Evolutionary conservation across 2,888 invertebrate genomes (phyloP), one percentile per base, ranked within the genome.

Genomic region (Halictus ligatus): DNA sequence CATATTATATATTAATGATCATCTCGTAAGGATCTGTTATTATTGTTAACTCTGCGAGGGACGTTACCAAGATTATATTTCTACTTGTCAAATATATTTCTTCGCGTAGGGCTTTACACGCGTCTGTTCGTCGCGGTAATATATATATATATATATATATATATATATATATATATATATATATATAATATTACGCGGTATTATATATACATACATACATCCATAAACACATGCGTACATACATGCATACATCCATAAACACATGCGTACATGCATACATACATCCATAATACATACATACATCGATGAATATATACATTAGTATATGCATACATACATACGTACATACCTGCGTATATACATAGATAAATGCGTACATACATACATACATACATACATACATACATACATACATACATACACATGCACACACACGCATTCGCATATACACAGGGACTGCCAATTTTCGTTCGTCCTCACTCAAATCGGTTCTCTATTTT

Each of bases 21-120:
- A 92, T 93, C 91, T 92, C 92, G 91, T 91, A 92, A 91, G 92
- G 87, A 93, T 94, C 93, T 94, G 94, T 95, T 94, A 94, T 92
- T 94, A 94, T 94, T 95, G 94, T 95, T 95, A 93, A 93, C 93
- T 93, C 94, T 94, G 93, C 92, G 92, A 92, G 92, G 90, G 90
- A 93, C 93, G 94, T 95, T 94, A 94, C 93, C 94, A 94, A 94
- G 94, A 93, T 94, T 94, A 94, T 94, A 94, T 93, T 94, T 94
- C 93, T 94, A 92, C 89, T 43, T 91, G 92, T 93, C 92, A 90
- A 29, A 92, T 92, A 91, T 91, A 43, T 71, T 43, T 89, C 90
- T 90, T 91, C 89, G 88, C 89, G 86, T 92, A 91, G 88, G 83
- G 48, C 83, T 89, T 71, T 50, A 54, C 50, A 81, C 78, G 86